A percentile compares a stretch with the other conserved stretches of the same genome.
Evolutionary conservation across 2,797 vertebrate genomes (phyloP).

Genomic region (Gadopsis marmoratus): DNA sequence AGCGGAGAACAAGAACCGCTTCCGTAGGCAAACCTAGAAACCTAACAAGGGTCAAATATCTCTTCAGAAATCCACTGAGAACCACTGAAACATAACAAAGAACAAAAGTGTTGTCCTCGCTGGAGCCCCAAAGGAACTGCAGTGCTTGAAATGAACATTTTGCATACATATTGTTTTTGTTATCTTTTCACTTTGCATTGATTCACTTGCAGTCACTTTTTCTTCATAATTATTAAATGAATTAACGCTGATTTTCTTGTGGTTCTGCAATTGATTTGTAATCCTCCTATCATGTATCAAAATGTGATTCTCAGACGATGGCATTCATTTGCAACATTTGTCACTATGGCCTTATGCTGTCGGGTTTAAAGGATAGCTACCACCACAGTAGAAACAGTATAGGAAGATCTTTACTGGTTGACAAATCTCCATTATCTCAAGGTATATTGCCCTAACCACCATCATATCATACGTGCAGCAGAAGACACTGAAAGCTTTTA

Average conservation of each 20-base stretch:
- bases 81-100: slow-evolving; percentile 16
- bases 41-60: slow-evolving; percentile 4
- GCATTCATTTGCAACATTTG: neutral
- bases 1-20: neutral
- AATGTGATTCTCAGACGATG: neutral
- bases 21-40: slow-evolving; percentile 22
- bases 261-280: neutral
- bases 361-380: neutral
- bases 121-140: neutral
- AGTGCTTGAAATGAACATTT: slow-evolving; percentile 4
- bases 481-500: neutral
- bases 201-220: neutral
- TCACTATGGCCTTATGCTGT: neutral
- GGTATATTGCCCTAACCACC: too few species aligned
- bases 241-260: neutral
- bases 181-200: neutral
- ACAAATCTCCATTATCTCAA: neutral
- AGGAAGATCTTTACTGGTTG: neutral
- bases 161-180: neutral
- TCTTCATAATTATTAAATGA: neutral
- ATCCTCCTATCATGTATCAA: too few species aligned
- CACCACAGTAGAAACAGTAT: neutral
- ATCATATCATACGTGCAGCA: neutral
- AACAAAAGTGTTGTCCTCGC: neutral
- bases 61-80: slow-evolving; percentile 8